Conservation (phyloP, 2,888 invertebrate genomes). For the Notodonta dromedarius region DNA sequence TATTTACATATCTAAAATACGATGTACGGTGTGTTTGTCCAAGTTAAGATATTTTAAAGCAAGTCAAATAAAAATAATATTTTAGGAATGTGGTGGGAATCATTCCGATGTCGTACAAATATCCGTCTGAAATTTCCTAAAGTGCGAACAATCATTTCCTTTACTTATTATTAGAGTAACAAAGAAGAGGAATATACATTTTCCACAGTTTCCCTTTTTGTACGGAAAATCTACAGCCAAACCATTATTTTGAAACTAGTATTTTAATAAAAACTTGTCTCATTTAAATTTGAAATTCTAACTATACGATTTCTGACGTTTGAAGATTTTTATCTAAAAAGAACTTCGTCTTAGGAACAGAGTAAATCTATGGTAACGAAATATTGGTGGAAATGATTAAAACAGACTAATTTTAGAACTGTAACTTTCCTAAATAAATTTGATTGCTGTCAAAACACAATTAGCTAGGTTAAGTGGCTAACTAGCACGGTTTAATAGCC, state of each 20-base stretch:
- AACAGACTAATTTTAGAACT: not conserved
- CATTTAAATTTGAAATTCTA: conserved; percentile 17
- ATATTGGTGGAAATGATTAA: not conserved
- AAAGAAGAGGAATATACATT: too few relatives aligned
- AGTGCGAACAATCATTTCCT: too few relatives aligned
- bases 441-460: too few relatives aligned
- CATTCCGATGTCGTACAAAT: too few relatives aligned
- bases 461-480: too few relatives aligned
- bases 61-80: too few relatives aligned
- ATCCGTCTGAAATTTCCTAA: too few relatives aligned
- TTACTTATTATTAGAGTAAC: too few relatives aligned
- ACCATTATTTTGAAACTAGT: not conserved
- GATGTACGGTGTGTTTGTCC: not conserved
- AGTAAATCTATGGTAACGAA: not conserved
- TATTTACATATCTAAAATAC: not conserved
- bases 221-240: too few relatives aligned
- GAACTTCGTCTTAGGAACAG: not conserved
- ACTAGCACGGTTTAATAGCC: too few relatives aligned
- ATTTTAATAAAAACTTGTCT: conserved; percentile 14
- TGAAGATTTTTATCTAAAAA: conserved; percentile 12
- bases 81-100: too few relatives aligned
- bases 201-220: too few relatives aligned
- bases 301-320: conserved; percentile 12
- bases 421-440: not conserved
- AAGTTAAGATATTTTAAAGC: not conserved